Evolutionary conservation across 2,888 invertebrate species (phyloP), one percentile per base, ranked within the genome.

Genomic region (Prosopocoilus inquinatus): DNA sequence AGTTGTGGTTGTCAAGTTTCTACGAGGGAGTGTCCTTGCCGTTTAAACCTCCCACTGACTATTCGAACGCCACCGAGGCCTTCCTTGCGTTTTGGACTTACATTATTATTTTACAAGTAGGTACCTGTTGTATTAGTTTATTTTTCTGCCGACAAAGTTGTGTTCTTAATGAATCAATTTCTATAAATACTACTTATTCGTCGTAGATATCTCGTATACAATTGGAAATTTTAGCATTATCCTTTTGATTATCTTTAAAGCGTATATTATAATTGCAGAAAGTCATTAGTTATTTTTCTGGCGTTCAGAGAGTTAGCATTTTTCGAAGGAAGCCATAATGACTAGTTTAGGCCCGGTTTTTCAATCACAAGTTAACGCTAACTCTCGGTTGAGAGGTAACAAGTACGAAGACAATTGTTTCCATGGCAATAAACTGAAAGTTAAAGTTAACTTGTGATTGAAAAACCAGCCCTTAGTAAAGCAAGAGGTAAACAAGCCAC

Each of bases 1-100:
- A 90, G 71, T 76, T 94, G 61, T 96, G 94, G 94, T 79, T 93
- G 61, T 28, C 20, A 28, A 84, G 84, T 64, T 75, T 81, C 2
- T 88, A 84, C 69, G 60, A 77, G 16, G 77, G 80, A 53, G 78
- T 82, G 59, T 78, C 79, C 44, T 80, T 87, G 58, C 89, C 89
- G 33, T 92, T 90, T 77, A 81, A 89, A 56, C 84, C 87, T 2
- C 78, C 80, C 58, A 28, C 20, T 28, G 78, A 81, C 2, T 78
- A 80, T 55, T 64, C 66, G 9, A 69, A 69, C 34, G 62, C 69
- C 5, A 64, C 66, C 9, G 83, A 86, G 67, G 91, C 91, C 7
- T 85, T 95, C 70, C 80, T 94, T 51, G 90, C 91, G 64, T 97
- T 97, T 80, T 95, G 94, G 90, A 96, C 94, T 2, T 96, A 91